A percentile compares a stretch with the other conserved stretches of the same genome.
These are phyloP conservation scores for Tachina fera DNA, from an alignment of 2,888 invertebrate genomes.

Conservation along the genomic window DNA sequence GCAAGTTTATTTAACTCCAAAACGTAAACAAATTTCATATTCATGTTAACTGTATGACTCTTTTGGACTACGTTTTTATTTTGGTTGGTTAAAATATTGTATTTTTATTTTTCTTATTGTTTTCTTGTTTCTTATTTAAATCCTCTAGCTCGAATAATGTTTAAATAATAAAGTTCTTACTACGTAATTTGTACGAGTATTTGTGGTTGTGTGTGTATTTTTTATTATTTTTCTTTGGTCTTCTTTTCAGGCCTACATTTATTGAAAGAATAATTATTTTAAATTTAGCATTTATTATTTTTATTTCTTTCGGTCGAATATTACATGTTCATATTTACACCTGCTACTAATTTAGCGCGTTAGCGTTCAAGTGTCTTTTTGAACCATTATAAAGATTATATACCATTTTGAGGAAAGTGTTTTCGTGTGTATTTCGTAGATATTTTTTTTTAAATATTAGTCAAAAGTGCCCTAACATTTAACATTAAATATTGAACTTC, in stretches of 20 bases:
- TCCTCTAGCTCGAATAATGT: background rate
- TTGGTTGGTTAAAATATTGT: background rate
- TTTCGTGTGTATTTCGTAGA: too few relatives aligned
- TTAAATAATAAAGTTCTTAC: conserved; percentile 7
- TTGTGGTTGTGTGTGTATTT: background rate
- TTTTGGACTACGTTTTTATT: conserved; percentile 11
- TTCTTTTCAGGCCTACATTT: conserved; percentile 37
- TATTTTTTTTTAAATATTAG: too few relatives aligned
- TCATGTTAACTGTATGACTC: conserved; percentile 7
- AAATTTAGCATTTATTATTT: conserved; percentile 24
- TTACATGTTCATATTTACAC: conserved; percentile 27
- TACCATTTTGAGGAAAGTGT: too few relatives aligned
- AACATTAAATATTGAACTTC: too few relatives aligned
- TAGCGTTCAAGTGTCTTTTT: background rate
- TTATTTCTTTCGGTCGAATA: background rate
- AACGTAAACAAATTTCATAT: conserved; percentile 44
- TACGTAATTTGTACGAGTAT: conserved; percentile 33
- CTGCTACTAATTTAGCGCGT: conserved; percentile 26
- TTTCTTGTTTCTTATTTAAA: background rate
- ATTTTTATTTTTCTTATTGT: background rate
- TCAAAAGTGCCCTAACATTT: too few relatives aligned
- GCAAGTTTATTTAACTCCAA: too few relatives aligned
- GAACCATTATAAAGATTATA: too few relatives aligned
- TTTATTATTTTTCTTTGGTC: conserved; percentile 25
- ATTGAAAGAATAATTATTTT: conserved; percentile 45